Percentiles rank a stretch among this genome's conserved stretches.
These are phyloP conservation scores for Cepphus grylle DNA, from an alignment of 2,113 vertebrate genomes.

Conservation along the genomic window DNA sequence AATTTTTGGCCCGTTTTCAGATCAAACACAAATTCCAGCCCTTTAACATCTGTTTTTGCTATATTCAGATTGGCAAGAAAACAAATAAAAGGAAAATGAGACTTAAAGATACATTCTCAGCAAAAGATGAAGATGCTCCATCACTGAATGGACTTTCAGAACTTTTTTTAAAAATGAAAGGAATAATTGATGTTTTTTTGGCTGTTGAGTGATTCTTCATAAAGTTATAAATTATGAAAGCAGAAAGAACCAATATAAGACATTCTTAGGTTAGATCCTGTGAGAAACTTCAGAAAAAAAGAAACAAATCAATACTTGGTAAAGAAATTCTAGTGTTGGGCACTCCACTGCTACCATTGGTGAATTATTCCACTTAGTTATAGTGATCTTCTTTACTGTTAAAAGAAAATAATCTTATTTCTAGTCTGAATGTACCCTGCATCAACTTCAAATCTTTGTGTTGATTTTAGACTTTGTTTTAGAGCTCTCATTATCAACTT, in stretches of 20 bases:
- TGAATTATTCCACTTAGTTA: background rate
- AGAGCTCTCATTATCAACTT: background rate
- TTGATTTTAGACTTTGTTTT: background rate
- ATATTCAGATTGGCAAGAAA: background rate
- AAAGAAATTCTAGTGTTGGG: background rate
- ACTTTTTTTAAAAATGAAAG: background rate
- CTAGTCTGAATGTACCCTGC: background rate
- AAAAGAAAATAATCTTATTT: background rate
- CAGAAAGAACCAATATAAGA: background rate
- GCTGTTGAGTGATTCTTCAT: background rate
- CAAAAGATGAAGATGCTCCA: background rate
- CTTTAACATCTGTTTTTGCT: conserved; percentile 28
- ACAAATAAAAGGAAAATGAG: background rate
- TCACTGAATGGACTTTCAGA: background rate
- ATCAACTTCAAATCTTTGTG: background rate
- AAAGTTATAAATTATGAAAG: background rate
- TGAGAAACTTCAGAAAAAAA: background rate
- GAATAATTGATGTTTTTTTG: background rate
- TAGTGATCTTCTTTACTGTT: background rate
- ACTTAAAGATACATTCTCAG: background rate
- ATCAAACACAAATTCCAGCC: conserved; percentile 12
- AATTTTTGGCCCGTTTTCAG: background rate
- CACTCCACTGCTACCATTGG: background rate
- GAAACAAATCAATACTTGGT: background rate
- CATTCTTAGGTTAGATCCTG: background rate